Conservation (phyloP, 2,888 invertebrate species). For the Coronaproctus castanopsis region DNA sequence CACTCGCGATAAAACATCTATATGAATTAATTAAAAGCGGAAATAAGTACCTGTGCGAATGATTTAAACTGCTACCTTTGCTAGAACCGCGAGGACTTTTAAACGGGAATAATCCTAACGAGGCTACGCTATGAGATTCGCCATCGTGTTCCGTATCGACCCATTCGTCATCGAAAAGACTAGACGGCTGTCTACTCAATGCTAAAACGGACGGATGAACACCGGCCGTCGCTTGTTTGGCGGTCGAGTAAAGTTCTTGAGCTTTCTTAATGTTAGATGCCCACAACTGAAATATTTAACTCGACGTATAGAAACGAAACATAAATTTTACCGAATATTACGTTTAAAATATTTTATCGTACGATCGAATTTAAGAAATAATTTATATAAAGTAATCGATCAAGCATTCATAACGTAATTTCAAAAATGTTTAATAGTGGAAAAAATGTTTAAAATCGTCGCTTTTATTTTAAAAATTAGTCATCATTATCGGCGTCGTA, state of each 20-base stretch:
- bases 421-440: too few species aligned
- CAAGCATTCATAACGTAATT: too few species aligned
- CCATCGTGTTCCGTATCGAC: conserved; percentile 22
- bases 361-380: too few species aligned
- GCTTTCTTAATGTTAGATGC: conserved; percentile 52
- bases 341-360: too few species aligned
- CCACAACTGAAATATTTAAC: conserved; percentile 35
- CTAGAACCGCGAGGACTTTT: conserved; percentile 26
- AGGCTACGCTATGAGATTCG: conserved; percentile 20
- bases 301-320: conserved; percentile 3
- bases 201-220: conserved; percentile 25
- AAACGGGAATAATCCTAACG: conserved; percentile 18
- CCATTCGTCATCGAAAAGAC: conserved; percentile 18
- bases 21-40: too few species aligned
- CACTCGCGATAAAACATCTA: too few species aligned
- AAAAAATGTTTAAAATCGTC: too few species aligned
- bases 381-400: too few species aligned
- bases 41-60: conserved; percentile 27
- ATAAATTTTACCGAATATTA: too few species aligned
- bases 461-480: too few species aligned
- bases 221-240: conserved; percentile 19
- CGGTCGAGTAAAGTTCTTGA: conserved; percentile 39
- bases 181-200: conserved; percentile 25
- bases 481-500: too few species aligned
- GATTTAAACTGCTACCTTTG: conserved; percentile 26